phyloP scores from a whole-genome alignment of 2,888 invertebrate genomes.

The Blera fallax region DNA sequence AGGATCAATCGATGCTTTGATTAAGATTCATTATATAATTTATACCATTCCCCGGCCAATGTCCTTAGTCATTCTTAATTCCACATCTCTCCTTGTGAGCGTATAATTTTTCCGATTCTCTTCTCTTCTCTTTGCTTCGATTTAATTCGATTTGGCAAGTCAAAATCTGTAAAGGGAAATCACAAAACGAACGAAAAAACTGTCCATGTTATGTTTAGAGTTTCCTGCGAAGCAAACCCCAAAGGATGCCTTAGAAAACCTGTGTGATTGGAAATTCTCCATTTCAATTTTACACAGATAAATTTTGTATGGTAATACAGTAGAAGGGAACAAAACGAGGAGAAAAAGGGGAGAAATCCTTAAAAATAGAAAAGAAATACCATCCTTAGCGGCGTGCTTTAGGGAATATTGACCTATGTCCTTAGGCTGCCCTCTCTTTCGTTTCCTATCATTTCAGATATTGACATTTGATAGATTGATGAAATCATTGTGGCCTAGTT shows the following conservation, averaged over 20 bases:
- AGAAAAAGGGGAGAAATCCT: slow-evolving; percentile 16
- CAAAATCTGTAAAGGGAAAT: neutral
- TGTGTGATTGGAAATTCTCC: slow-evolving; percentile 63
- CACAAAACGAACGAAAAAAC: slow-evolving; percentile 8
- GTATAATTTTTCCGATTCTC: neutral
- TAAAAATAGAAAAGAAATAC: slow-evolving; percentile 29
- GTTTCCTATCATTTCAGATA: slow-evolving; percentile 2
- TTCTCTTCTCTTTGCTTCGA: neutral
- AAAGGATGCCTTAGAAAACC: slow-evolving; percentile 36
- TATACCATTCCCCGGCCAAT: slow-evolving; percentile 63
- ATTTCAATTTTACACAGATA: slow-evolving; percentile 54
- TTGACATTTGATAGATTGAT: slow-evolving; percentile 58
- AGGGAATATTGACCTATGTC: slow-evolving; percentile 12
- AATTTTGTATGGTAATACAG: slow-evolving; percentile 33
- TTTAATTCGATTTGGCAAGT: slow-evolving; percentile 28
- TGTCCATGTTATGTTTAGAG: slow-evolving; percentile 46
- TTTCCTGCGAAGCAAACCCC: slow-evolving; percentile 19
- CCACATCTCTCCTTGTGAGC: slow-evolving; percentile 33
- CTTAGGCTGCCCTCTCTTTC: neutral
- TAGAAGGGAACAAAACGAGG: neutral
- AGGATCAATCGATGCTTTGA: slow-evolving; percentile 67
- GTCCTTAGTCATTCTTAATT: slow-evolving; percentile 64
- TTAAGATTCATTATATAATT: slow-evolving; percentile 72
- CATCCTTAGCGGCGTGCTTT: slow-evolving; percentile 2
- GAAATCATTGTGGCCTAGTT: slow-evolving; percentile 44